These are phyloP conservation scores for Sesia apiformis DNA, from an alignment of 2,888 invertebrate species.

Conservation along the genomic window DNA sequence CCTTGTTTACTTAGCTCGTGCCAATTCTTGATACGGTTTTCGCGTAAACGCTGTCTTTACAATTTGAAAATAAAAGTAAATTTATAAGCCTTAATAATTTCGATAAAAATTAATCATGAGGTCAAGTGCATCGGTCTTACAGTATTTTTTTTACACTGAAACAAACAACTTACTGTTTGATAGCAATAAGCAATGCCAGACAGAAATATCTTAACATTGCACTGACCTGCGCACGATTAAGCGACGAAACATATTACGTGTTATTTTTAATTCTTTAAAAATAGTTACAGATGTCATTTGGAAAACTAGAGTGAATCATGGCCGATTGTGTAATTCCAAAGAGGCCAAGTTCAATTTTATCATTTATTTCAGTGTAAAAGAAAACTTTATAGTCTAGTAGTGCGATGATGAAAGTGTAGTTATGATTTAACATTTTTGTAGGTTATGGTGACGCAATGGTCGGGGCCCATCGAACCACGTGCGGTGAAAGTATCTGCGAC, in stretches of 20 bases:
- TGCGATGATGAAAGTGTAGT: background rate
- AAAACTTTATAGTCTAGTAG: background rate
- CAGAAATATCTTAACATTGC: conserved; percentile 12
- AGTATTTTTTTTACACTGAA: conserved; percentile 24
- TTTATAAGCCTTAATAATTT: conserved; percentile 22
- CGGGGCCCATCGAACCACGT: conserved; percentile 7
- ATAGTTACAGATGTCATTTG: no score
- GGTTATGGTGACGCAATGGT: conserved; percentile 21
- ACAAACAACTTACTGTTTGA: conserved; percentile 19
- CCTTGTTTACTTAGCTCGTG: conserved; percentile 18
- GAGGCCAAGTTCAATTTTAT: no score
- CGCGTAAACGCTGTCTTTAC: conserved; percentile 14
- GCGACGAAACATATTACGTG: background rate
- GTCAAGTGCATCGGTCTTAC: conserved; percentile 40
- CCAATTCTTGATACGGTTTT: conserved; percentile 8
- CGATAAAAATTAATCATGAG: conserved; percentile 48
- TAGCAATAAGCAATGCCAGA: conserved; percentile 2
- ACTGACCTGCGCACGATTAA: conserved; percentile 33
- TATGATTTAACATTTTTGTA: conserved; percentile 11
- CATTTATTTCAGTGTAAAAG: no score
- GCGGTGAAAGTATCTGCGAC: conserved; percentile 33
- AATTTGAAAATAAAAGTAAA: conserved; percentile 8
- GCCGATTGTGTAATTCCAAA: no score
- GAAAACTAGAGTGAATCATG: no score
- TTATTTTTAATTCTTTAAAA: background rate